These are phyloP conservation scores for Abrostola triplasia DNA, from an alignment of 2,888 invertebrate species.

Conservation along the genomic window DNA sequence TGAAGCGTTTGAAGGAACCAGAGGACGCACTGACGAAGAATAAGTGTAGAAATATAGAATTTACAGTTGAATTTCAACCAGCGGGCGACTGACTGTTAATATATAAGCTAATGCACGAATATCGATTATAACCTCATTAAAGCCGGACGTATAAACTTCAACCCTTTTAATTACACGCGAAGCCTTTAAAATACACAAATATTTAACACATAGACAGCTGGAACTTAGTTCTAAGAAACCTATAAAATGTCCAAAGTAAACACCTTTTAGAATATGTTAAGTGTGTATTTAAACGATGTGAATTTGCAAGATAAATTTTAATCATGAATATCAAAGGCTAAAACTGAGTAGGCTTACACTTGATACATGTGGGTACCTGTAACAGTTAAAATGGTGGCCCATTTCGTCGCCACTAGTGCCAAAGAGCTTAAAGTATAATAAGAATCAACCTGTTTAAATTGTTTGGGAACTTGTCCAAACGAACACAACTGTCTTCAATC, in stretches of 20 bases:
- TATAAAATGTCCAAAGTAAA: constrained; percentile 30
- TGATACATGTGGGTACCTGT: too few species aligned
- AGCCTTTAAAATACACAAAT: constrained; percentile 13
- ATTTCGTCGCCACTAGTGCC: too few species aligned
- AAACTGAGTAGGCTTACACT: too few species aligned
- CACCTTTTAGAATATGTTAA: constrained; percentile 16
- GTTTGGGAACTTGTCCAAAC: too few species aligned
- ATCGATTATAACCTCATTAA: background rate
- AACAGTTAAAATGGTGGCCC: too few species aligned
- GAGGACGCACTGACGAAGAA: too few species aligned
- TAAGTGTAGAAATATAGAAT: too few species aligned
- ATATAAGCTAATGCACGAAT: background rate
- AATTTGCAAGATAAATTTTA: constrained; percentile 5
- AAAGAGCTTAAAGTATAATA: too few species aligned
- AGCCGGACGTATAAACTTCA: background rate
- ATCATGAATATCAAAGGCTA: constrained; percentile 35
- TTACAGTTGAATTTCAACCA: too few species aligned
- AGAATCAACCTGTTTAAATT: too few species aligned
- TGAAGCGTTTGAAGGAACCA: too few species aligned
- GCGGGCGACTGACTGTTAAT: background rate
- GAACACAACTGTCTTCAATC: too few species aligned
- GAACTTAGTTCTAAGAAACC: constrained; percentile 32
- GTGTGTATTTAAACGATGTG: background rate
- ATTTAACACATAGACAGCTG: constrained; percentile 10
- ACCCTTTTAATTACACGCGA: constrained; percentile 16